Conservation (phyloP, 2,113 vertebrate species). For the Otus sunia region DNA sequence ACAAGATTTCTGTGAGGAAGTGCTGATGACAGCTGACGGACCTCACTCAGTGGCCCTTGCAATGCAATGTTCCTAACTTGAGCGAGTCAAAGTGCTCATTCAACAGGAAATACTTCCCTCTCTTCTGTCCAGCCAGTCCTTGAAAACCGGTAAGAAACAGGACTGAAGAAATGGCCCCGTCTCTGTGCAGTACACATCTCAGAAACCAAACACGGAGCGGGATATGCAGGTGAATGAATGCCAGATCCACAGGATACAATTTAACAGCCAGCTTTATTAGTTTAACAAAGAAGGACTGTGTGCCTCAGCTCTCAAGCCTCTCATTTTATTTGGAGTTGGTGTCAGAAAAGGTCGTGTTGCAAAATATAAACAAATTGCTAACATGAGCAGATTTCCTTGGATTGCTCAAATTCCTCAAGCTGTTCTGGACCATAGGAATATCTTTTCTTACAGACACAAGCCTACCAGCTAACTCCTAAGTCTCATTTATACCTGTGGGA, state of each 20-base stretch:
- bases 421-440: background rate
- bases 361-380: conserved; percentile 38
- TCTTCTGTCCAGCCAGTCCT: background rate
- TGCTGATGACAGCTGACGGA: background rate
- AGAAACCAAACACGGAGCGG: background rate
- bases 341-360: background rate
- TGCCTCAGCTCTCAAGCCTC: background rate
- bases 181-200: background rate
- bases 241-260: background rate
- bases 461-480: background rate
- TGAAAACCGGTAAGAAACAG: background rate
- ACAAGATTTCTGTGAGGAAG: background rate
- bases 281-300: background rate
- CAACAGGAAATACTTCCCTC: background rate
- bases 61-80: background rate
- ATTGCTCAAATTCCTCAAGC: background rate
- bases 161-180: background rate
- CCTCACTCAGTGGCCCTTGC: background rate
- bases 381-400: background rate
- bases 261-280: background rate
- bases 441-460: background rate
- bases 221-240: background rate
- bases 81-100: background rate
- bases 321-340: background rate
- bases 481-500: background rate